These are phyloP conservation scores for Emydocephalus ijimae DNA, from an alignment of 2,113 vertebrate genomes.

Conservation along the genomic window DNA sequence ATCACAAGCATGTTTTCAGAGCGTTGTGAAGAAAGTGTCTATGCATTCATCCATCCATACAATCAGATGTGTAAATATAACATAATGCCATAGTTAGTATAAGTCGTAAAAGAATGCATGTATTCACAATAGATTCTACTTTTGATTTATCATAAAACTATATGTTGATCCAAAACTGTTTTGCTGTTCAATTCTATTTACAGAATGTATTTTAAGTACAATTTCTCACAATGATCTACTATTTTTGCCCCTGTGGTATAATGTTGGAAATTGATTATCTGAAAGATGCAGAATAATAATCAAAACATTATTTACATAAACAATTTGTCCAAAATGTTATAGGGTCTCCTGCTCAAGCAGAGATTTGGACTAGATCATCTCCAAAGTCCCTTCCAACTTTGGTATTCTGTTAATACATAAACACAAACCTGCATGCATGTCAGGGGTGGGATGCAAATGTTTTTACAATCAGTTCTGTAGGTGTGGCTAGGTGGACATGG, in stretches of 20 bases:
- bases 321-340: neutral
- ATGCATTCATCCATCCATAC: slow-evolving; percentile 36
- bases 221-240: neutral
- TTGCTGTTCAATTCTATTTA: slow-evolving; percentile 8
- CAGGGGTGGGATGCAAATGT: no score
- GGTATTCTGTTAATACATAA: neutral
- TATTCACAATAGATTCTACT: neutral
- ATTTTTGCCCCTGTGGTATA: neutral
- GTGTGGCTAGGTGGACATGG: no score
- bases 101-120: neutral
- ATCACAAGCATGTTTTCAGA: neutral
- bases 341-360: neutral
- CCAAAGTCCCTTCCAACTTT: neutral
- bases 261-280: neutral
- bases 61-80: neutral
- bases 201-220: neutral
- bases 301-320: neutral
- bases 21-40: neutral
- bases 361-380: neutral
- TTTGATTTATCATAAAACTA: neutral
- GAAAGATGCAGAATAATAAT: neutral
- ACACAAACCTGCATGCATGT: neutral
- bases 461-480: no score
- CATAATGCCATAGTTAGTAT: neutral
- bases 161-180: neutral